Evolutionary conservation across 2,797 vertebrate genomes (phyloP), one percentile per base, ranked within the genome.

Genomic region (Adelosebastes latens): DNA sequence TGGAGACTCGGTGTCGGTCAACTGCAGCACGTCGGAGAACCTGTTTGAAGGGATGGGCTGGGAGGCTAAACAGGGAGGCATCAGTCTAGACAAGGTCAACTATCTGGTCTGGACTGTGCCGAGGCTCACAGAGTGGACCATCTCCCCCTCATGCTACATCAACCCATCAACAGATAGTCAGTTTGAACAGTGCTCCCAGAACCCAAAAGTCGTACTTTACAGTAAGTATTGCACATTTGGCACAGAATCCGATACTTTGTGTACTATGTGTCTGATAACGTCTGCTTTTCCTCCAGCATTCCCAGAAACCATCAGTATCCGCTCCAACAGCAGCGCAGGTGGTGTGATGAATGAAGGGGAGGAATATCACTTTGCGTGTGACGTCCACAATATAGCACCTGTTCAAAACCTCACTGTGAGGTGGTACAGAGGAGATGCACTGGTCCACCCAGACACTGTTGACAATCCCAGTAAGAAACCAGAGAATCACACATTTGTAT

Each of bases 341-440:
- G 59, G 53, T 58, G 5, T 6, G 3, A 72, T 95, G 76, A 18
- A 0, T 2, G 92, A 94, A 81, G 80, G 55, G 2, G 0, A 31
- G 22, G 0, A 8, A 6, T 55, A 86, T 71, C 1, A 1, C 10
- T 71, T 96, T 3, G 71, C 3, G 65, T 96, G 96, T 87, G 10
- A 82, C 16, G 36, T 96, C 32, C 1, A 32, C 3, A 36, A 80
- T 1, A 56, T 96, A 7, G 93, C 94, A 34, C 95, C 95, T 25
- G 67, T 88, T 73, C 11, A 53, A 31, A 12, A 68, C 10, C 87
- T 96, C 36, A 85, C 1, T 24, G 82, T 96, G 39, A 81, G 1
- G 2, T 95, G 93, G 94, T 90, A 91, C 85, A 92, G 80, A 83
- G 89, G 75, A 49, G 72, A 85, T 11, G 16, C 1, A 3, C 1